These are phyloP conservation scores for Leptinotarsa tumamoca DNA, from an alignment of 2,888 invertebrate genomes.

Conservation along the genomic window DNA sequence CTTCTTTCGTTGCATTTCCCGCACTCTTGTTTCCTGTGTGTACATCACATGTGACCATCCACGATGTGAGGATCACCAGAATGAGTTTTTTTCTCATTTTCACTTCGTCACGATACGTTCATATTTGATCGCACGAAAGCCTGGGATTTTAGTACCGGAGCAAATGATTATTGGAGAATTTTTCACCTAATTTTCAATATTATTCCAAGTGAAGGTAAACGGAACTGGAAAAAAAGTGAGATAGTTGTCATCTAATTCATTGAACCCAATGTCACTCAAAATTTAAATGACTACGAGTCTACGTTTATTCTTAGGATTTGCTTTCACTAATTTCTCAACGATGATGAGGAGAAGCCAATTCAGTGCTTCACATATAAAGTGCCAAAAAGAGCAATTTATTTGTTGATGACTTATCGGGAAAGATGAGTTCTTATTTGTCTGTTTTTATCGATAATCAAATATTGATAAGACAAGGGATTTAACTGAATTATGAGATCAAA, in stretches of 20 bases:
- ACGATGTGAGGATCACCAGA: slow-evolving; percentile 3
- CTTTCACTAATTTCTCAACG: too few relatives aligned
- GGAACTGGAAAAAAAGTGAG: too few relatives aligned
- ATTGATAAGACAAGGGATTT: not conserved
- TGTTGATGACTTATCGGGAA: not conserved
- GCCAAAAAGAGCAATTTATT: not conserved
- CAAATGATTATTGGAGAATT: too few relatives aligned
- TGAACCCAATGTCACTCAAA: too few relatives aligned
- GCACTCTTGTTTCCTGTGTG: not conserved
- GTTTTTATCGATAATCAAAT: slow-evolving; percentile 2
- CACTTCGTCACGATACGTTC: slow-evolving; percentile 4
- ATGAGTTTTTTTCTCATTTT: slow-evolving; percentile 2
- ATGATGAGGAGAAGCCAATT: too few relatives aligned
- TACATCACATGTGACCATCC: slow-evolving; percentile 3
- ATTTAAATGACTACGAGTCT: too few relatives aligned
- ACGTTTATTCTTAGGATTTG: too few relatives aligned
- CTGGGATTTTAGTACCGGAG: too few relatives aligned
- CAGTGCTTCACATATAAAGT: not conserved
- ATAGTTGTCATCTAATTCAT: too few relatives aligned
- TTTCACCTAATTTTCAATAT: too few relatives aligned
- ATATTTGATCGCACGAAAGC: not conserved
- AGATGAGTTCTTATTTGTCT: not conserved
- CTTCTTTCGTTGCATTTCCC: not conserved
- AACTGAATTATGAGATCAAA: too few relatives aligned
- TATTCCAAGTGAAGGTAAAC: too few relatives aligned